phyloP scores from a whole-genome alignment of 2,888 invertebrate species.

The Electrophaes corylata region DNA sequence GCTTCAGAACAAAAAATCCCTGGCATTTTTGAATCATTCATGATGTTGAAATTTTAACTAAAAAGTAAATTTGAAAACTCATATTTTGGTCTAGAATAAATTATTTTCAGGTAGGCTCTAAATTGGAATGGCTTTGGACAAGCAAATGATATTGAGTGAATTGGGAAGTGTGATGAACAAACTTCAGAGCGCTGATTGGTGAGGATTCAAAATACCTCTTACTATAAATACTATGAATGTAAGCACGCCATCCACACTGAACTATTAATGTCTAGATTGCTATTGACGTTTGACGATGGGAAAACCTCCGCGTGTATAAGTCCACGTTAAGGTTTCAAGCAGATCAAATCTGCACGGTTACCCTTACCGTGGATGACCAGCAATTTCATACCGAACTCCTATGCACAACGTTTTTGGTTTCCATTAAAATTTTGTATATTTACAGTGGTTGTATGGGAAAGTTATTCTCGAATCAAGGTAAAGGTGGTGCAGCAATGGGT shows the following conservation, averaged over 20 bases:
- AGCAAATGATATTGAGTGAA: conserved; percentile 72
- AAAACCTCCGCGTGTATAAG: too few relatives aligned
- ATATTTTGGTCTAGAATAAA: conserved; percentile 34
- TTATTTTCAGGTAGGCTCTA: conserved; percentile 32
- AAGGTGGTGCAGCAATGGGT: conserved; percentile 37
- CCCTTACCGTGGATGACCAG: too few relatives aligned
- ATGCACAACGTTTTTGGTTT: too few relatives aligned
- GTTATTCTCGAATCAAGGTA: conserved; percentile 57
- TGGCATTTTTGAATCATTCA: conserved; percentile 24
- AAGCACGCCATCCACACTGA: too few relatives aligned
- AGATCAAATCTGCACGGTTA: too few relatives aligned
- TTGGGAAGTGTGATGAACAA: conserved; percentile 77
- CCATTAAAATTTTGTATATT: conserved; percentile 39
- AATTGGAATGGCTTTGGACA: conserved; percentile 67
- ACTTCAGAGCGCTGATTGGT: conserved; percentile 77
- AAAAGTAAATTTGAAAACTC: conserved; percentile 21
- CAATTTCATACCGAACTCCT: not conserved
- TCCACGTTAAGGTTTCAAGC: too few relatives aligned
- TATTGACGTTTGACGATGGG: too few relatives aligned
- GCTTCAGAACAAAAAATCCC: conserved; percentile 18
- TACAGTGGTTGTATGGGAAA: conserved; percentile 79
- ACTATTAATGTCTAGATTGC: too few relatives aligned
- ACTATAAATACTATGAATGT: too few relatives aligned
- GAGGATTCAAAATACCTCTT: conserved; percentile 44
- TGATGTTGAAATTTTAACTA: conserved; percentile 45